phyloP scores from a whole-genome alignment of 1,140 invertebrate genomes.

The Macrobrachium nipponense region DNA sequence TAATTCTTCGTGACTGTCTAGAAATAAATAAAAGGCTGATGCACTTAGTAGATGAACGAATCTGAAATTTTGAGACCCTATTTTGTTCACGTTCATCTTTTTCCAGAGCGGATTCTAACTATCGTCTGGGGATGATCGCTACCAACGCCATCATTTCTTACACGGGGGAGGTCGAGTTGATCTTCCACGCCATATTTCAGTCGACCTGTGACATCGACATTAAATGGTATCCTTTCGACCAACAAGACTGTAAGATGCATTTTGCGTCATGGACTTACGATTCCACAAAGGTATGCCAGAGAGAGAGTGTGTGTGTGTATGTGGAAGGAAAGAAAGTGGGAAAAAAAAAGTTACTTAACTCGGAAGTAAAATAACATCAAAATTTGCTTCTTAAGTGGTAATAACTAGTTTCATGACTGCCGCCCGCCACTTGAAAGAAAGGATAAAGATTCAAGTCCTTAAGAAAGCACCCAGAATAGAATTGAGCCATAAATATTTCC shows the following conservation, averaged over 20 bases:
- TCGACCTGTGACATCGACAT: conserved; percentile 44
- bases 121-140: conserved; percentile 25
- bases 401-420: neutral
- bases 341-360: too few species aligned
- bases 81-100: neutral
- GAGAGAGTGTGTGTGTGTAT: too few species aligned
- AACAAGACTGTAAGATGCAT: conserved; percentile 34
- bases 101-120: conserved; percentile 37
- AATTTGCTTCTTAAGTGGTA: neutral
- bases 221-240: conserved; percentile 51
- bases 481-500: neutral
- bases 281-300: neutral
- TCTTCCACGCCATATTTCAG: conserved; percentile 45
- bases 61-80: neutral
- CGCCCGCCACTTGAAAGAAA: too few species aligned
- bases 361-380: neutral
- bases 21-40: neutral
- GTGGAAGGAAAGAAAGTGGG: neutral
- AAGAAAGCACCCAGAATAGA: too few species aligned
- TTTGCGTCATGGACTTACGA: conserved; percentile 42
- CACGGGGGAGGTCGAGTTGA: conserved; percentile 24
- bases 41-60: neutral
- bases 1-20: too few species aligned
- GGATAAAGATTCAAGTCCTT: neutral
- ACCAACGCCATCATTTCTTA: conserved; percentile 32